Base-by-base conservation (phyloP, 2,113 vertebrate species). In the Acrocephalus kingi region DNA sequence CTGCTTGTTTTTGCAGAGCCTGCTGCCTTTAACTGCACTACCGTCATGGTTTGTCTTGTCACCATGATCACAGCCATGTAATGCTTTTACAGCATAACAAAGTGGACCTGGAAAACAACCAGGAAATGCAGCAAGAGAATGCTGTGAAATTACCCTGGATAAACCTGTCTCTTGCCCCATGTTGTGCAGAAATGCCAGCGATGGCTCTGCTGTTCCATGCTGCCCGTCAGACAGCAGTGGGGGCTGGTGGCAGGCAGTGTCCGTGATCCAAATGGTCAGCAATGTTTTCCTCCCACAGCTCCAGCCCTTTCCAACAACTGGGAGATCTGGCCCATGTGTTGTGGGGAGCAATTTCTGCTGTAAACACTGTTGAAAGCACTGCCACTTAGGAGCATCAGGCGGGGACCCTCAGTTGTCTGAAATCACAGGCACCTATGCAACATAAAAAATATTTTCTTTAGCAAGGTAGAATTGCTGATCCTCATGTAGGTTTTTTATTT, bases 81-180 rank as follows among this genome's bases (percentile, higher is more conserved):
- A 63, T 67, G 75, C 90, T 94, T 85, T 41, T 56, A 67, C 87
- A 86, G 87, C 52, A 22, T 33, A 90, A 84, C 85, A 80, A 52
- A 93, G 82, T 51, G 55, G 63, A 84, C 92, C 87, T 86, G 89
- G 88, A 93, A 94, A 96, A 72, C 85, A 93, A 81, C 80, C 68
- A 74, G 83, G 55, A 90, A 89, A 91, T 39, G 37, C 58, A 73
- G 79, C 6, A 15, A 49, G 61, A 72, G 80, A 94, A 72, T 55
- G 84, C 80, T 95, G 74, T 84, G 72, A 62, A 72, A 72, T 92
- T 63, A 62, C 63, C 17, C 2, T 54, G 33, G 67, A 25, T 94
- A 84, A 90, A 74, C 52, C 54, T 61, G 63, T 54, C 66, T 74
- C 62, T 63, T 75, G 64, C 71, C 58, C 62, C 43, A 2, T 2